Conservation (phyloP, 2,797 vertebrate genomes). For the Crenichthys baileyi region DNA sequence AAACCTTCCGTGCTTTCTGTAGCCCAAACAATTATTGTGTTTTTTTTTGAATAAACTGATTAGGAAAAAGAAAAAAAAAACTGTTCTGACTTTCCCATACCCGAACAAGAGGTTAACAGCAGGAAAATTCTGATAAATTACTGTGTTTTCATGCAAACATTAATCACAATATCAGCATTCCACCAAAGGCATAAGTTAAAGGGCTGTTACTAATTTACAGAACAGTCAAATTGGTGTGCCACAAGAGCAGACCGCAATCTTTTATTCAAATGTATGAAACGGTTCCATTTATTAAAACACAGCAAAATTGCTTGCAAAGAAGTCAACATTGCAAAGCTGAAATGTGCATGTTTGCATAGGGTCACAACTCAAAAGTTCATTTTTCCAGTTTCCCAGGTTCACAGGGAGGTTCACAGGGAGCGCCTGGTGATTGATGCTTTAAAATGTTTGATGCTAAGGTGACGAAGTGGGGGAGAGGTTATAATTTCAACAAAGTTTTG, state of each 20-base stretch:
- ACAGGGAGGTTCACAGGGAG: constrained; percentile 22
- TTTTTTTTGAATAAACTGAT: constrained; percentile 76
- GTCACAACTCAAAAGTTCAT: constrained; percentile 42
- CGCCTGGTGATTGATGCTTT: constrained; percentile 36
- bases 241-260: constrained; percentile 39
- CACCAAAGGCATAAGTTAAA: constrained; percentile 53
- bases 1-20: constrained; percentile 48
- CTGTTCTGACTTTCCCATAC: constrained; percentile 42
- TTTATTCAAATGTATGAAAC: constrained; percentile 43
- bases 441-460: constrained; percentile 55
- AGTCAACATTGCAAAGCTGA: constrained; percentile 35
- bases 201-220: constrained; percentile 55
- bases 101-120: constrained; percentile 62
- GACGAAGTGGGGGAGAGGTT: constrained; percentile 18
- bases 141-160: constrained; percentile 38
- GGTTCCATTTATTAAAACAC: constrained; percentile 36
- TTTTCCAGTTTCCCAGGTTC: constrained; percentile 40
- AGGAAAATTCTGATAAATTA: constrained; percentile 63
- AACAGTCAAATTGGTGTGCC: constrained; percentile 39
- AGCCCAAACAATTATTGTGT: constrained; percentile 64
- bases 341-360: constrained; percentile 42
- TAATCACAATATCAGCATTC: constrained; percentile 60
- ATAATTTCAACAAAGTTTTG: constrained; percentile 63
- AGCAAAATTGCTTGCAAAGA: constrained; percentile 47
- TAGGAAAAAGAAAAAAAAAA: constrained; percentile 18